phyloP scores from a whole-genome alignment of 2,797 vertebrate genomes.

The Arnoldichthys spilopterus region DNA sequence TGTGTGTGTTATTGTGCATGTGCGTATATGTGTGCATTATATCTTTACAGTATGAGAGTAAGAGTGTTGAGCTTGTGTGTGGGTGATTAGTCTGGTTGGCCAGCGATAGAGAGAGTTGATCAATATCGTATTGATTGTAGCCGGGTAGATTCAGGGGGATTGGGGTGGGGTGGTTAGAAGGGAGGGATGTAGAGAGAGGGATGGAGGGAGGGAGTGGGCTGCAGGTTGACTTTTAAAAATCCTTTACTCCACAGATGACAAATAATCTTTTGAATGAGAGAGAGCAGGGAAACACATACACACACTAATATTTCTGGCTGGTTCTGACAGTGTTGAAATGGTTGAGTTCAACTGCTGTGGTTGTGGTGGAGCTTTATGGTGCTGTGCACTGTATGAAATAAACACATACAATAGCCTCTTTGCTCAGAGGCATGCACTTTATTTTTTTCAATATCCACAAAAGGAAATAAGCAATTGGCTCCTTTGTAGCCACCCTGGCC shows the following conservation, averaged over 20 bases:
- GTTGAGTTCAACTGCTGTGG: background rate
- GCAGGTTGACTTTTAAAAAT: conserved; percentile 88
- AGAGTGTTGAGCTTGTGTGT: conserved; percentile 80
- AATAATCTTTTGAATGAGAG: conserved; percentile 82
- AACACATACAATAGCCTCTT: conserved; percentile 23
- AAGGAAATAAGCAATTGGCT: conserved; percentile 23
- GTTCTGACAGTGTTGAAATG: conserved; percentile 17
- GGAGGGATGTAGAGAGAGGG: conserved; percentile 56
- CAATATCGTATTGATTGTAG: conserved; percentile 83
- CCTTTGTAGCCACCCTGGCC: background rate
- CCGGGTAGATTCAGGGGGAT: conserved; percentile 81
- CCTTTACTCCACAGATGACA: conserved; percentile 86
- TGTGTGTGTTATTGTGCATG: conserved; percentile 13
- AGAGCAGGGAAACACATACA: conserved; percentile 56
- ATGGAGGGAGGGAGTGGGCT: conserved; percentile 62
- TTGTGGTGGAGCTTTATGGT: background rate
- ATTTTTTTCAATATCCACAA: conserved; percentile 43
- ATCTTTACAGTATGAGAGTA: conserved; percentile 62
- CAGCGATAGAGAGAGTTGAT: conserved; percentile 88
- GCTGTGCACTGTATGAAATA: conserved; percentile 21
- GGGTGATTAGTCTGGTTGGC: conserved; percentile 88
- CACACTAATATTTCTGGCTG: conserved; percentile 47
- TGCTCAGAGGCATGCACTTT: conserved; percentile 20
- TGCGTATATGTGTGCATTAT: conserved; percentile 34
- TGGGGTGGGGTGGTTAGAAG: conserved; percentile 70